Conservation (phyloP, 2,888 invertebrate genomes). For the Heliconius aoede region DNA sequence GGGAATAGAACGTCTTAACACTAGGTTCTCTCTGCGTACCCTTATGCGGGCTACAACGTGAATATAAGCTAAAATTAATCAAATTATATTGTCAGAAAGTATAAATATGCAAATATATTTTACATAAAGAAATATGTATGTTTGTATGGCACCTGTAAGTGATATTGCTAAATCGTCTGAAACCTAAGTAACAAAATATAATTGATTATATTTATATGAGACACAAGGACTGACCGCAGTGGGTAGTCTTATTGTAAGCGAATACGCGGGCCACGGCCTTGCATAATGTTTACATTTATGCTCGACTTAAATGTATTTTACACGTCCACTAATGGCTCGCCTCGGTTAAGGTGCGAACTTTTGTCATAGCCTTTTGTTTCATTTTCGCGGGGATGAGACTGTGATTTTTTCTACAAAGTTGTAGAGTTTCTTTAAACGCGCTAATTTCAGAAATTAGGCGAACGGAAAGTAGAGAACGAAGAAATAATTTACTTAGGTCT, state of each 20-base stretch:
- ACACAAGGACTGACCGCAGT: conserved; percentile 34
- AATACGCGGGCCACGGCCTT: conserved; percentile 35
- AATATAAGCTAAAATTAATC: too few relatives aligned
- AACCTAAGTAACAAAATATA: conserved; percentile 20
- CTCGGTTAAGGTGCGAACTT: conserved; percentile 6
- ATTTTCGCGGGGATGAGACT: not conserved
- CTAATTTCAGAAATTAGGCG: too few relatives aligned
- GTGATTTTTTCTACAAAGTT: not conserved
- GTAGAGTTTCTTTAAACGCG: too few relatives aligned
- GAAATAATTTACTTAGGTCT: not conserved
- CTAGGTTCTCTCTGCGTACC: too few relatives aligned
- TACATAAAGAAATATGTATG: too few relatives aligned
- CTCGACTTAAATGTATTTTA: conserved; percentile 13
- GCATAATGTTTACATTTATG: conserved; percentile 3
- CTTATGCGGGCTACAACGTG: too few relatives aligned
- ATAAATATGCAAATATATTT: too few relatives aligned
- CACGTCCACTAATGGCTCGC: conserved; percentile 20
- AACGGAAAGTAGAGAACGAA: not conserved
- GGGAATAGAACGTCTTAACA: too few relatives aligned
- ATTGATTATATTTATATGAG: conserved; percentile 28
- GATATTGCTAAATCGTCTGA: not conserved
- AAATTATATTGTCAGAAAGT: too few relatives aligned
- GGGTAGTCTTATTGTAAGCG: conserved; percentile 31
- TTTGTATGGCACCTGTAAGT: too few relatives aligned
- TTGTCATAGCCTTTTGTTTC: not conserved